Evolutionary conservation across 2,797 vertebrate species (phyloP), one percentile per base, ranked within the genome.

Genomic region (Taenioides sp.): DNA sequence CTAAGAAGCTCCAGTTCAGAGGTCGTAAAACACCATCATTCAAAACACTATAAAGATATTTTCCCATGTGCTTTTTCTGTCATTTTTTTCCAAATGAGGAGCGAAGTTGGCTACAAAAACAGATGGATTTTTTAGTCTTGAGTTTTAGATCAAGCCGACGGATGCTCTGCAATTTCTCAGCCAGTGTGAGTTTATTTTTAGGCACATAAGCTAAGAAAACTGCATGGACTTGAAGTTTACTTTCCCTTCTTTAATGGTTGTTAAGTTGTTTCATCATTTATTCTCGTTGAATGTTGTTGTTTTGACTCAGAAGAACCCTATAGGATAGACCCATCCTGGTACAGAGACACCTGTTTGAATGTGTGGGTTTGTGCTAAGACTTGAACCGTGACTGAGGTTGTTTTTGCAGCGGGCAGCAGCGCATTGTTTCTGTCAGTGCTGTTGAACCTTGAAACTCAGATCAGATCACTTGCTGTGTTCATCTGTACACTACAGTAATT

Each of bases 371-470:
- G 43, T 88, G 80, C 77, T 75, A 59, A 25, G 78, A 76, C 37
- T 0, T 80, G 81, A 88, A 85, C 84, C 86, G 27, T 82, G 84
- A 88, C 80, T 66, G 74, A 83, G 73, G 71, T 73, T 78, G 81
- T 81, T 81, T 79, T 23, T 59, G 71, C 67, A 84, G 79, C 10
- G 23, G 75, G 73, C 80, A 71, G 84, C 81, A 37, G 49, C 69
- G 73, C 75, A 65, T 77, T 67, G 71, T 73, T 78, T 60, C 73
- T 67, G 70, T 72, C 66, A 73, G 65, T 60, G 64, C n/a, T 40
- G 68, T 77, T 63, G 76, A 80, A 70, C 80, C 78, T 72, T 75
- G 40, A 84, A 80, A 63, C 73, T 83, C 79, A 69, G 22, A 49
- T 71, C 67, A 79, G 43, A 72, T 73, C n/a, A 25, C 34, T 43